Evolutionary conservation across 2,113 vertebrate genomes (phyloP).

Genomic region (Anoplopoma fimbria): DNA sequence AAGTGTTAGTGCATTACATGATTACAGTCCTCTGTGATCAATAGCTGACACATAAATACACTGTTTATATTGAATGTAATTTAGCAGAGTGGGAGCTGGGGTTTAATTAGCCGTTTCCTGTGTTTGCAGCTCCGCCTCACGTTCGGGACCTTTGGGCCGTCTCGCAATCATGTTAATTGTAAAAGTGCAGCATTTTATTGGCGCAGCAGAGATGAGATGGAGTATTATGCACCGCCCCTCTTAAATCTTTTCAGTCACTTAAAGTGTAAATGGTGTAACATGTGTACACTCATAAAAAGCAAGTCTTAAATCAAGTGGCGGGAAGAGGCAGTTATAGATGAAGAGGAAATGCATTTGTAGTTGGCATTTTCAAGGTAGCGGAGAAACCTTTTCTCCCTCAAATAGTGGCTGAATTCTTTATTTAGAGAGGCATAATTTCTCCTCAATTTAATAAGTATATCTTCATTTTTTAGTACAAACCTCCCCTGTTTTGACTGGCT

Average conservation of each 20-base stretch:
- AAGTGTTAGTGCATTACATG: constrained; percentile 53
- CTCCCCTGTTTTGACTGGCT: too few species aligned
- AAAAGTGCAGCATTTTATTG: constrained; percentile 51
- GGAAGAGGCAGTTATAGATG: neutral
- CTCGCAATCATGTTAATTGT: constrained; percentile 55
- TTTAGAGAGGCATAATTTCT: neutral
- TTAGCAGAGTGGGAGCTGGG: constrained; percentile 56
- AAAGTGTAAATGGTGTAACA: constrained; percentile 34
- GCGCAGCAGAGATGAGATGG: constrained; percentile 6
- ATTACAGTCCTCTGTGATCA: constrained; percentile 62
- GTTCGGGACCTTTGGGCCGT: constrained; percentile 50
- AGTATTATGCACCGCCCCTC: neutral
- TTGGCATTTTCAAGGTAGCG: neutral
- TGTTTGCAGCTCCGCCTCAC: constrained; percentile 37
- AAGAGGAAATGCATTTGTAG: neutral
- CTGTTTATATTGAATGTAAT: constrained; percentile 49
- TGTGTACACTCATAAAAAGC: constrained; percentile 27
- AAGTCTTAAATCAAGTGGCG: constrained; percentile 34
- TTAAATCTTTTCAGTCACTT: constrained; percentile 39
- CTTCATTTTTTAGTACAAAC: too few species aligned
- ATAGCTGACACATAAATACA: constrained; percentile 66
- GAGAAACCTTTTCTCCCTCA: neutral
- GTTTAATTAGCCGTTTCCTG: constrained; percentile 66
- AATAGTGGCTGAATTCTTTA: neutral
- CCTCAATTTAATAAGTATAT: too few species aligned